These are phyloP conservation scores for Sebastes miniatus DNA, from an alignment of 2,797 vertebrate species.

Conservation along the genomic window DNA sequence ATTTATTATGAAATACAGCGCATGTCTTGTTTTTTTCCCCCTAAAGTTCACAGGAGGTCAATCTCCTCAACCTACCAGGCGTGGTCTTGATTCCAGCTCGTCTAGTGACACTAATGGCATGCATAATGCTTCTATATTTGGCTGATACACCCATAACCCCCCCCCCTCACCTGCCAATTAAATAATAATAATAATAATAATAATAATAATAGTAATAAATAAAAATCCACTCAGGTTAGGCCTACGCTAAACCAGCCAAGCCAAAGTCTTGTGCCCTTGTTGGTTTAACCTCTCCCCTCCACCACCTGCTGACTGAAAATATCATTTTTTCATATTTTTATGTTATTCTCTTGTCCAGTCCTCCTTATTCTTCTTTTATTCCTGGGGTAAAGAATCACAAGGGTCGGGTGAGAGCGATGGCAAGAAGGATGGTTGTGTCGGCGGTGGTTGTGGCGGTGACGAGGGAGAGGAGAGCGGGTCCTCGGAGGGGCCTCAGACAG, in stretches of 20 bases:
- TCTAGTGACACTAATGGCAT: constrained; percentile 65
- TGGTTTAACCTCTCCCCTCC: constrained; percentile 21
- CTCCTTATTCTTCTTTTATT: constrained; percentile 28
- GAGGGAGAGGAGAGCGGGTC: constrained; percentile 1
- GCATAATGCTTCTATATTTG: constrained; percentile 67
- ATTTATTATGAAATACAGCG: constrained; percentile 29
- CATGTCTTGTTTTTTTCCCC: background rate
- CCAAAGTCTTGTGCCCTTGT: constrained; percentile 36
- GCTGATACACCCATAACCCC: constrained; percentile 27
- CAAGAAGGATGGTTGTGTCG: constrained; percentile 38
- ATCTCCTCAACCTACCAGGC: constrained; percentile 33
- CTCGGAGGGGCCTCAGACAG: constrained; percentile 81
- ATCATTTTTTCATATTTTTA: constrained; percentile 1
- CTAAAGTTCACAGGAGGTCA: constrained; percentile 41
- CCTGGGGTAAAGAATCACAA: constrained; percentile 43
- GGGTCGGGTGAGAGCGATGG: constrained; percentile 42
- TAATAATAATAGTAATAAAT: constrained; percentile 21
- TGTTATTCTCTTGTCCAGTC: background rate
- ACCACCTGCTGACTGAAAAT: constrained; percentile 32
- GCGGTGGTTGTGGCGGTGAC: background rate
- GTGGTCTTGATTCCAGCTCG: constrained; percentile 34
- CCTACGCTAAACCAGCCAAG: constrained; percentile 34
- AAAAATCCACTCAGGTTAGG: constrained; percentile 55
- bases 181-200: constrained; percentile 25
- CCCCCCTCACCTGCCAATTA: constrained; percentile 29